Base-by-base conservation (phyloP, 1,140 invertebrate genomes). In the Papilio machaon region DNA sequence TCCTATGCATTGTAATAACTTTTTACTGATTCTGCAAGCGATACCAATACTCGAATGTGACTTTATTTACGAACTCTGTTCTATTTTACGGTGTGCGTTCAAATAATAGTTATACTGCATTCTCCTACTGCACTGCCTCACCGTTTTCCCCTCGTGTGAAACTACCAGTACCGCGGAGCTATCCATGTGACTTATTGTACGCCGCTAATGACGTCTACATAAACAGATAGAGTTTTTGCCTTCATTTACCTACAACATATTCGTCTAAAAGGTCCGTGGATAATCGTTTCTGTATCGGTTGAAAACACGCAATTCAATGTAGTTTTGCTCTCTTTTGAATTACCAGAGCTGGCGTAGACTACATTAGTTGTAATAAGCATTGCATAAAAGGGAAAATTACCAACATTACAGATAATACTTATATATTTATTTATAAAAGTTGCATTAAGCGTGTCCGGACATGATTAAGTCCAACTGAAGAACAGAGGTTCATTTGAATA, bases 181-280 rank as follows among this genome's bases (percentile, higher is more conserved):
- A 84, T 73, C 81, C 79, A 84, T 81, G 89, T 90, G 89, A 88
- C 89, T 88, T 90, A 90, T 85, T 87, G 89, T 87, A 49, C 64
- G 70, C 80, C 73, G 60, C 83, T 85, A 85, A 86, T 85, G 83
- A 83, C 81, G 82, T 49, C 76, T 70, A 23, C 73, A 81, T 84
- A 84, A 83, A 81, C 70, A 86, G 84, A 81, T 86, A 67, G 77
- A 73, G 84, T 88, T 88, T 88, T 88, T 88, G 86, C 84, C 70
- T 84, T 82, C 86, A 85, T 87, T 86, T 85, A 86, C 82, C 82
- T 85, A 82, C 38, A 64, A 75, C 46, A 75, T 58, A 79, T 78
- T 78, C 58, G 54, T 75, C 73, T 75, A 47, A 79, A 79, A 79
- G 77, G 58, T 64, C 46, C 77, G 77, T 67, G 77, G 43, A 64